These are phyloP conservation scores for Drosophila dives DNA, from an alignment of 2,888 invertebrate genomes.

Conservation along the genomic window DNA sequence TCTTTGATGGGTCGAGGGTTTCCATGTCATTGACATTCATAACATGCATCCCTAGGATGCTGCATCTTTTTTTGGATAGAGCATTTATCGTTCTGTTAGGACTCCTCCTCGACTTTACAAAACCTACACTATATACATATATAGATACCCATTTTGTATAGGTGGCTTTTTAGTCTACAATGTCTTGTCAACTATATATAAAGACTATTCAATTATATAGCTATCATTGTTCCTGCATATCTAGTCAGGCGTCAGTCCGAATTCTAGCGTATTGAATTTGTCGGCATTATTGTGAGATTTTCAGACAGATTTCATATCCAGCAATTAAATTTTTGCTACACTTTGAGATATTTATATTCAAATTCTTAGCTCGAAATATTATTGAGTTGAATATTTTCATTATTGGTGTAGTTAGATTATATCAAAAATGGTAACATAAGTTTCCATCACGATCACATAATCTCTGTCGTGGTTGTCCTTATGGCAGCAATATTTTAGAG, in stretches of 20 bases:
- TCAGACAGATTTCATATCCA: not conserved
- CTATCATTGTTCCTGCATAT: not conserved
- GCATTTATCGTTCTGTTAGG: no score
- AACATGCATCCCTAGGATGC: no score
- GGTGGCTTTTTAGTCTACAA: no score
- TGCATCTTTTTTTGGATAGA: no score
- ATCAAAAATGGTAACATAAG: not conserved
- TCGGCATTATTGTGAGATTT: conserved; percentile 1
- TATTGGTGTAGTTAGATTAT: not conserved
- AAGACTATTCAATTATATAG: not conserved
- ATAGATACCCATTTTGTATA: no score
- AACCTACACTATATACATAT: no score
- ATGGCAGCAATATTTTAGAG: not conserved
- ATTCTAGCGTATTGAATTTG: not conserved
- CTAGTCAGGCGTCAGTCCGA: not conserved
- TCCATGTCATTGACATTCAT: no score
- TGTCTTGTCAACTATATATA: not conserved
- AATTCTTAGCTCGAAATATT: not conserved
- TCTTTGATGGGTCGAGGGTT: no score
- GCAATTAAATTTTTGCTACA: not conserved
- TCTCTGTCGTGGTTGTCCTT: not conserved
- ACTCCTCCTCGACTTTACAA: no score
- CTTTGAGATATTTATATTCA: not conserved
- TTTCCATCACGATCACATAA: not conserved
- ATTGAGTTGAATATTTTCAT: not conserved